phyloP scores from a whole-genome alignment of 2,888 invertebrate species.

The Agrypnus murinus region DNA sequence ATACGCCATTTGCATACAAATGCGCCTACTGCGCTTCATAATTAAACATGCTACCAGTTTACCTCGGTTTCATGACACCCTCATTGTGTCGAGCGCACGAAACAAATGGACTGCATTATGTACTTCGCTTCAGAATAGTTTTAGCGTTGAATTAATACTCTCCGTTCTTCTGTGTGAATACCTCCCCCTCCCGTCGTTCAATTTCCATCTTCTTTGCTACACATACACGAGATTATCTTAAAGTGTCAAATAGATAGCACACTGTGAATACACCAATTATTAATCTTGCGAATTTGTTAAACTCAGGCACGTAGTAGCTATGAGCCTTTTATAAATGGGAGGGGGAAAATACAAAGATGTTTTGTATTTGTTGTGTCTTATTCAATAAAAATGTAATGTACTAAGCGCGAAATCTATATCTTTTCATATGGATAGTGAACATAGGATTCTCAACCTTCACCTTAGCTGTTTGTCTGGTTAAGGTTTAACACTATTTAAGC shows the following conservation, averaged over 20 bases:
- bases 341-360: no score
- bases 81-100: conserved; percentile 51
- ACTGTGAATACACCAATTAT: conserved; percentile 32
- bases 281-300: no score
- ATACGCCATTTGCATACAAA: conserved; percentile 63
- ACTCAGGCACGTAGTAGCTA: no score
- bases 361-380: no score
- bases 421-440: no score
- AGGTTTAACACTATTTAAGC: no score
- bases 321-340: no score
- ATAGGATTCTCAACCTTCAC: no score
- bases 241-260: conserved; percentile 43
- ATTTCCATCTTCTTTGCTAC: conserved; percentile 23
- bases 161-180: conserved; percentile 32
- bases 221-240: conserved; percentile 40
- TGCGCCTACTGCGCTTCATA: conserved; percentile 58
- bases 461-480: no score
- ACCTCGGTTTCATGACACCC: conserved; percentile 52
- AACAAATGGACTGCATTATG: conserved; percentile 55
- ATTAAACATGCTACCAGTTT: conserved; percentile 58
- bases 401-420: conserved; percentile 27
- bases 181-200: conserved; percentile 14
- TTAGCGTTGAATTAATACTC: conserved; percentile 50
- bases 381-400: no score
- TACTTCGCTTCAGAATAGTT: conserved; percentile 52